Percentiles rank a stretch among this genome's conserved stretches.
These are phyloP conservation scores for Babyrousa celebensis DNA, from an alignment of 2,797 vertebrate genomes.

Conservation along the genomic window DNA sequence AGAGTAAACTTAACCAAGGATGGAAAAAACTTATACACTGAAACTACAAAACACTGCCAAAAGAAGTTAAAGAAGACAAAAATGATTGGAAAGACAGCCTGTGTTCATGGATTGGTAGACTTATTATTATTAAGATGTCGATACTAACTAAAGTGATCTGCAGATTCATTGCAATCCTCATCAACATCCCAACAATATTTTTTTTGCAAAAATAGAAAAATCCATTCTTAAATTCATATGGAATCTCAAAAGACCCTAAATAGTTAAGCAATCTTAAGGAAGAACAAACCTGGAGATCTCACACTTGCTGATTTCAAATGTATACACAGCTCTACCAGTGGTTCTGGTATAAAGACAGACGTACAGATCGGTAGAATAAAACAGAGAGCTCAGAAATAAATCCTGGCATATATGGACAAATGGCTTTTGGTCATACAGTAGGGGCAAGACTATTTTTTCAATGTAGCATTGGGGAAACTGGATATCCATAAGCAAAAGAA, in stretches of 20 bases:
- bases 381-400: not conserved
- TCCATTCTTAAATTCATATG: slow-evolving; percentile 17
- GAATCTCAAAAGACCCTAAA: not conserved
- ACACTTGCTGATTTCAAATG: slow-evolving; percentile 7
- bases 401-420: not conserved
- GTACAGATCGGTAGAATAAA: not conserved
- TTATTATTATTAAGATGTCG: slow-evolving; percentile 13
- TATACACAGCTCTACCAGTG: not conserved
- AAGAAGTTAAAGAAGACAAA: not conserved
- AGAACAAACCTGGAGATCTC: not conserved
- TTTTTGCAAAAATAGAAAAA: slow-evolving; percentile 50
- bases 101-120: not conserved
- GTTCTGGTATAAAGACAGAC: not conserved
- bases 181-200: not conserved
- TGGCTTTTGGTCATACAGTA: not conserved
- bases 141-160: not conserved
- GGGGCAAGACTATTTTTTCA: not conserved
- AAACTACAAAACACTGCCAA: not conserved
- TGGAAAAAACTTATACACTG: not conserved
- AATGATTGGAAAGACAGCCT: not conserved
- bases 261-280: slow-evolving; percentile 21
- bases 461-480: not conserved
- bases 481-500: not conserved
- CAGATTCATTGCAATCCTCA: not conserved
- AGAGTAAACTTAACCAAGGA: not conserved